phyloP scores from a whole-genome alignment of 2,888 invertebrate genomes.

The Synanthedon andrenaeformis region DNA sequence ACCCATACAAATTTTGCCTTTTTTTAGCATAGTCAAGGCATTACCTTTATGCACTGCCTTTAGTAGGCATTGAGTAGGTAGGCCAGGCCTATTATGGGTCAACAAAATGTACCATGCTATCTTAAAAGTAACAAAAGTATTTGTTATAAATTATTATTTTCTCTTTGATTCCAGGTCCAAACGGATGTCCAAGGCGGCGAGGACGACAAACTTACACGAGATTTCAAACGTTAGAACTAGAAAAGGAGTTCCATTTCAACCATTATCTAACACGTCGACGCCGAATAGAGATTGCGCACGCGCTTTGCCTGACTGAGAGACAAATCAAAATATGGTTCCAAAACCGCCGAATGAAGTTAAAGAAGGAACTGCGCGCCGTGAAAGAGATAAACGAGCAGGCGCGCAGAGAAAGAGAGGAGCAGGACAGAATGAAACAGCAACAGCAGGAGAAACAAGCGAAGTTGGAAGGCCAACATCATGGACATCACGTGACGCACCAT shows the following conservation, averaged over 20 bases:
- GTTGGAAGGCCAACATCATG: conserved; percentile 79
- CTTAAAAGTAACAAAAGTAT: neutral
- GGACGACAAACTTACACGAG: conserved; percentile 98
- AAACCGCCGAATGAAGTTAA: conserved; percentile 96
- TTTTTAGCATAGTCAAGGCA: too few species aligned
- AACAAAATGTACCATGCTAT: neutral
- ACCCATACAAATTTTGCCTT: too few species aligned
- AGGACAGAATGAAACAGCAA: conserved; percentile 91
- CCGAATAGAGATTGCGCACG: conserved; percentile 97
- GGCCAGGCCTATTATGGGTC: neutral
- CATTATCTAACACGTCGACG: conserved; percentile 96
- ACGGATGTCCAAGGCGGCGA: conserved; percentile 92
- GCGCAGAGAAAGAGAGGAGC: conserved; percentile 89
- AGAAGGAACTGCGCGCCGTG: conserved; percentile 93
- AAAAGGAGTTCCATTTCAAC: conserved; percentile 99
- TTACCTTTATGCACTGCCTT: too few species aligned
- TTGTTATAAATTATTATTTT: neutral
- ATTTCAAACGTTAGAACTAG: conserved; percentile 97
- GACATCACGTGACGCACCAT: conserved; percentile 77
- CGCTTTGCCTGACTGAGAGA: conserved; percentile 93
- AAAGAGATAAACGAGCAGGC: conserved; percentile 97
- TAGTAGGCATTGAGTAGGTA: too few species aligned
- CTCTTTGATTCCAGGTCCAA: conserved; percentile 83
- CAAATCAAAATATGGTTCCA: conserved; percentile 99
- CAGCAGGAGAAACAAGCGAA: conserved; percentile 89